Evolutionary conservation across 2,113 vertebrate species (phyloP).

Genomic region (Ictalurus punctatus): DNA sequence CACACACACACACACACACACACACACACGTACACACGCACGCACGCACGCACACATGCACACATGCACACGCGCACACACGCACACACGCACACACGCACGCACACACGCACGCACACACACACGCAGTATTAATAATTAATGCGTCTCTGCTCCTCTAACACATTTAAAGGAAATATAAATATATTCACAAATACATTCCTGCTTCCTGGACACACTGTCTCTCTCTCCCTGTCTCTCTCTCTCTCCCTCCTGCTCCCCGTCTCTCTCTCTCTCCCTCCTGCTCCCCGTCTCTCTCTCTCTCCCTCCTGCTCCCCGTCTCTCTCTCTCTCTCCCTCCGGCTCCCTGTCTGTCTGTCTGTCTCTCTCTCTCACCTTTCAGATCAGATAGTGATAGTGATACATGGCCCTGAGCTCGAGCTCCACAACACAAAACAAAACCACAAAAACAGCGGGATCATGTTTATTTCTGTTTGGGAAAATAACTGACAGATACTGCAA

Average conservation of each 20-base stretch:
- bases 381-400: conserved; percentile 42
- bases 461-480: conserved; percentile 18
- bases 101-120: not conserved
- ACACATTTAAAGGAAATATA: not conserved
- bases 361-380: conserved; percentile 20
- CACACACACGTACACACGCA: not conserved
- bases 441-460: conserved; percentile 1
- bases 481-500: not conserved
- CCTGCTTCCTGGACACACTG: not conserved
- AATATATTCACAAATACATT: not conserved
- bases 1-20: not conserved
- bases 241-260: not conserved
- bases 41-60: not conserved
- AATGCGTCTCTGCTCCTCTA: not conserved
- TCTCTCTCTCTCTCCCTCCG: not conserved
- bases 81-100: not conserved
- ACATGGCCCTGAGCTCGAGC: conserved; percentile 18
- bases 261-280: not conserved
- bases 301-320: too few species aligned
- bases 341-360: too few species aligned
- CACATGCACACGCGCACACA: not conserved
- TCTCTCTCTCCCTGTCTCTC: not conserved
- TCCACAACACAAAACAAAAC: conserved; percentile 25
- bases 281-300: not conserved
- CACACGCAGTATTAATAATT: not conserved